Percentiles rank a stretch among this genome's conserved stretches.
Evolutionary conservation across 1,140 invertebrate genomes (phyloP).

Genomic region (Drosophila arizonae): DNA sequence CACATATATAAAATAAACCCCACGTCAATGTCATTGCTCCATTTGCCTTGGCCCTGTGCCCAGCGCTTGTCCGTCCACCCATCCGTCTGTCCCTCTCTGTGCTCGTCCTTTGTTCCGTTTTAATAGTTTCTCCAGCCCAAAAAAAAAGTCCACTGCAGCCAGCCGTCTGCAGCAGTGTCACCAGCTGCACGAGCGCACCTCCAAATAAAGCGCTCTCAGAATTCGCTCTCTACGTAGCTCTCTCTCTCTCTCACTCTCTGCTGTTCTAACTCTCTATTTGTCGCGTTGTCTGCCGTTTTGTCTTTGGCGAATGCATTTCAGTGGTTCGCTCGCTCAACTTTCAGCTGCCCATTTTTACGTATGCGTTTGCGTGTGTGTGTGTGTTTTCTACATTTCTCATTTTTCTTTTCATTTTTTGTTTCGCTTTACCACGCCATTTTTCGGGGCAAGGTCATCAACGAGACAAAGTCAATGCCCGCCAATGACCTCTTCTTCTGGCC

Average conservation of each 20-base stretch:
- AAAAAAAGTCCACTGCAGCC: slow-evolving; percentile 25
- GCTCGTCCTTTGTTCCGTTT: slow-evolving; percentile 48
- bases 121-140: slow-evolving; percentile 36
- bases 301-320: slow-evolving; percentile 54
- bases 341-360: slow-evolving; percentile 40
- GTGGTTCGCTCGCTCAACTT: slow-evolving; percentile 33
- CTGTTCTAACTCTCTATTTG: slow-evolving; percentile 5
- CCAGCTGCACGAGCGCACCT: slow-evolving; percentile 62
- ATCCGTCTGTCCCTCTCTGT: background rate
- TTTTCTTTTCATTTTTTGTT: slow-evolving; percentile 29
- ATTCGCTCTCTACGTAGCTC: background rate
- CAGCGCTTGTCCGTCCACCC: slow-evolving; percentile 28
- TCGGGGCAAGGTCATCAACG: slow-evolving; percentile 82
- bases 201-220: slow-evolving; percentile 14
- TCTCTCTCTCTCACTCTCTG: background rate
- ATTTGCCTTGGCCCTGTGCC: slow-evolving; percentile 72
- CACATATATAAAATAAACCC: slow-evolving; percentile 1
- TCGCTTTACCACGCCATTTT: slow-evolving; percentile 73
- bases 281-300: slow-evolving; percentile 21
- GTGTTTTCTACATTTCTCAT: slow-evolving; percentile 7
- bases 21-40: slow-evolving; percentile 57
- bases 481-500: slow-evolving; percentile 76
- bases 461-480: slow-evolving; percentile 82
- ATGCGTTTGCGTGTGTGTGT: slow-evolving; percentile 14
- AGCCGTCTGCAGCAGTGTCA: slow-evolving; percentile 47